Conservation (phyloP, 2,797 vertebrate species). For the Etheostoma perlongum region DNA sequence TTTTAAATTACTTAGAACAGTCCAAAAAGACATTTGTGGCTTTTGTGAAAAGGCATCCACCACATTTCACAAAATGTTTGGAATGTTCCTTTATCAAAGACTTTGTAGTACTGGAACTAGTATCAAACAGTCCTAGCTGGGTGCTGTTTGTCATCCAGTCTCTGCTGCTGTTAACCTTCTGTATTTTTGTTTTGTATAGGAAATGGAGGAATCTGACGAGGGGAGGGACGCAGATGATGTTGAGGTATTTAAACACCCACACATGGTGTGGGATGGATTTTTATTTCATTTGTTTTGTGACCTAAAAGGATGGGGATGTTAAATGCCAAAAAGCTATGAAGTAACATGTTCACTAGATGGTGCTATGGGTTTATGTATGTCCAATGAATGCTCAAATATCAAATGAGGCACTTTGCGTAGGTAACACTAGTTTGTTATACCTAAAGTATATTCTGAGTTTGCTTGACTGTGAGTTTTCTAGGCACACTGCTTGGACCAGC, state of each 20-base stretch:
- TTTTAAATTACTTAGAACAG: neutral
- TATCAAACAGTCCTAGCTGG: neutral
- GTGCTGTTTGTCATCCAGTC: neutral
- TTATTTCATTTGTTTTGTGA: conserved; percentile 28
- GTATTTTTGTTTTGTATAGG: conserved; percentile 95
- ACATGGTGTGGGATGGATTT: conserved; percentile 42
- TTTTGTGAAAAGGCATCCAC: neutral
- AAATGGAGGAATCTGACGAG: conserved; percentile 97
- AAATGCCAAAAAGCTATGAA: neutral
- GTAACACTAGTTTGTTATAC: neutral
- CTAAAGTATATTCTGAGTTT: neutral
- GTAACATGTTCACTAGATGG: conserved; percentile 71
- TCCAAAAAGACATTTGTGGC: neutral
- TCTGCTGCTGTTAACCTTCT: conserved; percentile 81
- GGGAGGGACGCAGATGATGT: conserved; percentile 93
- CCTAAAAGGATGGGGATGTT: neutral
- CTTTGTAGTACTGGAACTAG: neutral
- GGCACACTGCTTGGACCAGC: conserved; percentile 12
- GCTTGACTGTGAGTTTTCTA: neutral
- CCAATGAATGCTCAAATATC: neutral
- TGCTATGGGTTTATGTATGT: conserved; percentile 51
- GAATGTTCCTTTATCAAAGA: neutral
- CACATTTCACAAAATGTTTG: neutral
- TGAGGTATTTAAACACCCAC: conserved; percentile 91
- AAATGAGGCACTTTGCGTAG: neutral